Conservation (phyloP, 2,888 invertebrate species). For the Gymnosoma rotundatum region DNA sequence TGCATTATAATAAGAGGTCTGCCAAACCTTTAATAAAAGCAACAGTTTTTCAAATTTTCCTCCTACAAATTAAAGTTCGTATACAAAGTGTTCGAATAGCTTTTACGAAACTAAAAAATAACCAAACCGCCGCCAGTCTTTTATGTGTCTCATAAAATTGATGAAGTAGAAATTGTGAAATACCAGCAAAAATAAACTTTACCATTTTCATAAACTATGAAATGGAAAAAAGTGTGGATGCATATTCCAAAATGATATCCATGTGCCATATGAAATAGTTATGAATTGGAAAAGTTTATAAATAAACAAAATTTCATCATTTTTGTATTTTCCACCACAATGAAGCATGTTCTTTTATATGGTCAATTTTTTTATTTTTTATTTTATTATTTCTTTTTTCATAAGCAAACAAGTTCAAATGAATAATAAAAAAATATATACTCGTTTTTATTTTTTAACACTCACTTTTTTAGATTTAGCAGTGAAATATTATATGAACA, state of each 20-base stretch:
- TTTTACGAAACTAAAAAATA: not conserved
- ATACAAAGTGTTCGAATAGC: not conserved
- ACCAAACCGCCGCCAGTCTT: slow-evolving; percentile 14
- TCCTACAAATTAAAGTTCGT: not conserved
- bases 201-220: slow-evolving; percentile 28
- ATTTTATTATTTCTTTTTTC: too few species aligned
- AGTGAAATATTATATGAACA: slow-evolving; percentile 16
- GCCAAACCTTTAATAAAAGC: too few species aligned
- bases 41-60: slow-evolving; percentile 1
- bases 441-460: slow-evolving; percentile 46
- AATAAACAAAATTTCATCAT: slow-evolving; percentile 57
- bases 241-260: not conserved
- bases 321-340: slow-evolving; percentile 9
- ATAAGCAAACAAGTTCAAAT: slow-evolving; percentile 19
- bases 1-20: not conserved
- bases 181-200: slow-evolving; percentile 33
- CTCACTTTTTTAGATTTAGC: slow-evolving; percentile 42
- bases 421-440: not conserved
- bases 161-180: slow-evolving; percentile 52
- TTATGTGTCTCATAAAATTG: slow-evolving; percentile 43
- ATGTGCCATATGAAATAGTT: slow-evolving; percentile 27
- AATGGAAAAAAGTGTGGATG: slow-evolving; percentile 15
- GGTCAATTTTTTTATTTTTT: not conserved
- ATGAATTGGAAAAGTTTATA: slow-evolving; percentile 58
- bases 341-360: slow-evolving; percentile 26